phyloP scores from a whole-genome alignment of 1,140 invertebrate genomes.

The Vollenhovia emeryi region DNA sequence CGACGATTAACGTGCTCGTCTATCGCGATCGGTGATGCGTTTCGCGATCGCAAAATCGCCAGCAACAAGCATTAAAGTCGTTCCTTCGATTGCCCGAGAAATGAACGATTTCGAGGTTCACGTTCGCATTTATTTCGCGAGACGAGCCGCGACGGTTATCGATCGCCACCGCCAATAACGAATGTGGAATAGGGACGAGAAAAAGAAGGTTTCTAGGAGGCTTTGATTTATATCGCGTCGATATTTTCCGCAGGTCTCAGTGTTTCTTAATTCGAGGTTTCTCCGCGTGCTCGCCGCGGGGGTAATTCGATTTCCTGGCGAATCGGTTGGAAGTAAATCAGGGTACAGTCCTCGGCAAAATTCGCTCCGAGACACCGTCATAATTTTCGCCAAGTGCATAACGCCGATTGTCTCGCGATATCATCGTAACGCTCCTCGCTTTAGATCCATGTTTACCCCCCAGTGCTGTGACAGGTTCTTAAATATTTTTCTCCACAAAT shows the following conservation, averaged over 20 bases:
- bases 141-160: constrained; percentile 55
- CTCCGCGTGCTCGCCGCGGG: constrained; percentile 74
- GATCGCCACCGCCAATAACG: constrained; percentile 61
- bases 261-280: constrained; percentile 85
- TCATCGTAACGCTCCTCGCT: not conserved
- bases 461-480: not conserved
- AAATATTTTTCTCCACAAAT: not conserved
- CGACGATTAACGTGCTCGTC: constrained; percentile 33
- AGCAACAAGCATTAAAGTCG: constrained; percentile 40
- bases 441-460: constrained; percentile 19
- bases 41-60: constrained; percentile 27
- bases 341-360: constrained; percentile 79
- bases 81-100: constrained; percentile 42
- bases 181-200: constrained; percentile 71
- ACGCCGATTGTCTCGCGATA: not conserved
- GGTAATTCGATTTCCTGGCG: constrained; percentile 83
- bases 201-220: constrained; percentile 79
- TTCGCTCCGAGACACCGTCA: constrained; percentile 37
- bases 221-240: constrained; percentile 83
- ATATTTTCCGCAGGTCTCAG: constrained; percentile 84
- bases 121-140: constrained; percentile 19
- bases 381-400: constrained; percentile 63
- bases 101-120: constrained; percentile 31
- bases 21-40: constrained; percentile 31
- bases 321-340: constrained; percentile 83